Evolutionary conservation across 2,113 vertebrate genomes (phyloP), one percentile per base, ranked within the genome.

Genomic region (Heteronetta atricapilla): DNA sequence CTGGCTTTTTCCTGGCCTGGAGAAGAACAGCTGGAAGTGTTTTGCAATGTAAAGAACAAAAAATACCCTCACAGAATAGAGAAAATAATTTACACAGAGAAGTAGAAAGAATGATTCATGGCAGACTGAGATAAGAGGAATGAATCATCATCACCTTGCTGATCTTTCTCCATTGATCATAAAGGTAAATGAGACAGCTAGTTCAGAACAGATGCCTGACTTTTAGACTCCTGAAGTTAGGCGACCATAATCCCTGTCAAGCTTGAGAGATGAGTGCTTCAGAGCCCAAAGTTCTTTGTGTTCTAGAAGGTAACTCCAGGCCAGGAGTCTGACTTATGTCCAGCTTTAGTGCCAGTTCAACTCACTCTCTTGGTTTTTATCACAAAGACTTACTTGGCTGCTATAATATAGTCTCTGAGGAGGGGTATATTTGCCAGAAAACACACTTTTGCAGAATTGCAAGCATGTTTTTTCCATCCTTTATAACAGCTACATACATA

Each of bases 101-200:
- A 88, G 33, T 33, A 25, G 46, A 81, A 91, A 81, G 60, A 74
- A 67, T 93, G 64, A 93, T 93, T 95, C 86, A 83, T 88, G 52
- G 73, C 48, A 67, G 46, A 53, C 17, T 0, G 0, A 94, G 90
- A 81, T 94, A 96, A 88, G 60, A 86, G 82, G 72, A 83, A 95
- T 95, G 92, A 96, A 95, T 93, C 88, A 90, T 93, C 88, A 90
- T 92, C 86, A 93, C 76, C 80, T 93, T 72, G 64, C 68, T 86
- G 86, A 93, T 96, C 46, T 94, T 48, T 86, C 69, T 58, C 42
- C 86, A 96, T 92, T 93, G 95, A 96, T 97, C 94, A 97, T 93
- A 90, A 90, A 94, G 68, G 80, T 36, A 96, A 96, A 95, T 96
- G 80, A 97, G 95, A 93, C 90, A 93, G 86, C 52, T 86, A 64